These are phyloP conservation scores for Sipha flava DNA, from an alignment of 1,140 invertebrate species.

Conservation along the genomic window DNA sequence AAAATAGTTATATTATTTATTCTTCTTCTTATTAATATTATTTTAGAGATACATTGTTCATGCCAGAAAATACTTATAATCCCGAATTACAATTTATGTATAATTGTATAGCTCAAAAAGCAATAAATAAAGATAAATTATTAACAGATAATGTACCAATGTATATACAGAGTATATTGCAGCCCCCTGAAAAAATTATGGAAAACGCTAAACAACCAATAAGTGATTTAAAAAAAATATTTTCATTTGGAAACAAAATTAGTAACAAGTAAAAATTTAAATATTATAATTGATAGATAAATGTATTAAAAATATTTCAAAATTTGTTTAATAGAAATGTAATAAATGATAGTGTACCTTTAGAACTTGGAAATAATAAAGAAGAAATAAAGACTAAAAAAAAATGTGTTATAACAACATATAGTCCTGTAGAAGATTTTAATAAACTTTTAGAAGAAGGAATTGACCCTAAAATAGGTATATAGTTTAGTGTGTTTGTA, in stretches of 20 bases:
- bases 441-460: slow-evolving; percentile 13
- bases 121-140: background rate
- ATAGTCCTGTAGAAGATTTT: background rate
- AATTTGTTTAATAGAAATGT: background rate
- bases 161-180: background rate
- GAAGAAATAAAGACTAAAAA: background rate
- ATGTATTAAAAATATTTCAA: background rate
- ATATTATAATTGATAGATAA: background rate
- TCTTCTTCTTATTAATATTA: background rate
- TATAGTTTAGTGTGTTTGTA: too few species aligned
- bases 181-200: background rate
- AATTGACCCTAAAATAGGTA: slow-evolving; percentile 1
- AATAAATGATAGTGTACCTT: background rate
- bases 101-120: slow-evolving; percentile 10
- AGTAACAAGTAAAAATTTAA: background rate
- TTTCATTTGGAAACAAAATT: background rate
- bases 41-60: background rate
- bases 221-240: background rate
- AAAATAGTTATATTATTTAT: background rate
- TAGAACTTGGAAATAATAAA: background rate
- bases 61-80: background rate
- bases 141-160: background rate
- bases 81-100: background rate
- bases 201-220: background rate
- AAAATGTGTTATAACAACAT: background rate